Evolutionary conservation across 2,888 invertebrate species (phyloP).

Genomic region (Sarcophaga carnaria): DNA sequence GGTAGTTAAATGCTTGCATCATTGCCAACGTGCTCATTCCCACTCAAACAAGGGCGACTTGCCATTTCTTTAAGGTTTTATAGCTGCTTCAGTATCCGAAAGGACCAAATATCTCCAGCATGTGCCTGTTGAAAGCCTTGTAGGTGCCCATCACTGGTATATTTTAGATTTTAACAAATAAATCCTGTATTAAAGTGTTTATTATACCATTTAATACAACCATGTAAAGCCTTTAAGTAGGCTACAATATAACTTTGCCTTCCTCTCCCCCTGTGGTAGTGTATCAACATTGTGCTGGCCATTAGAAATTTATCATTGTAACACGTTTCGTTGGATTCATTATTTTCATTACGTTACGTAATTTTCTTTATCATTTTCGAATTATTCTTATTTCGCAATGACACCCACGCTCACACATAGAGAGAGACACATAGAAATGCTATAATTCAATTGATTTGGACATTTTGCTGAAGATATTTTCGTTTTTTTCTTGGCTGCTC

Average conservation of each 20-base stretch:
- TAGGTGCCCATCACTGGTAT: too few relatives aligned
- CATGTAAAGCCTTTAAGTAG: background rate
- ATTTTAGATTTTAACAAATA: too few relatives aligned
- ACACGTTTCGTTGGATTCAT: constrained; percentile 54
- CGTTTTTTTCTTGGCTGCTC: background rate
- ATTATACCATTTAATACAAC: too few relatives aligned
- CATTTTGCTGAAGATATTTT: background rate
- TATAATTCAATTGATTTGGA: constrained; percentile 57
- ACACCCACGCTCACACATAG: constrained; percentile 26
- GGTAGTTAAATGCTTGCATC: too few relatives aligned
- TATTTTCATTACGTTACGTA: constrained; percentile 38
- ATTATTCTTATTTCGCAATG: constrained; percentile 53
- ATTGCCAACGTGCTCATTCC: too few relatives aligned
- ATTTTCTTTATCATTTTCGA: constrained; percentile 62
- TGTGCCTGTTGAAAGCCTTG: too few relatives aligned
- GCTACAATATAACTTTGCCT: background rate
- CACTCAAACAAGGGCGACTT: too few relatives aligned
- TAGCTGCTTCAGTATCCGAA: too few relatives aligned
- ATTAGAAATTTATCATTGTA: constrained; percentile 50
- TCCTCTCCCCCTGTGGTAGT: background rate
- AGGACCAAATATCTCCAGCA: too few relatives aligned
- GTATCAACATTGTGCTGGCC: background rate
- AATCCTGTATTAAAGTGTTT: too few relatives aligned
- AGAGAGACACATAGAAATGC: constrained; percentile 43
- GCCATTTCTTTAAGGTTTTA: too few relatives aligned